phyloP scores from a whole-genome alignment of 2,113 vertebrate species.

The Rallus limicola region DNA sequence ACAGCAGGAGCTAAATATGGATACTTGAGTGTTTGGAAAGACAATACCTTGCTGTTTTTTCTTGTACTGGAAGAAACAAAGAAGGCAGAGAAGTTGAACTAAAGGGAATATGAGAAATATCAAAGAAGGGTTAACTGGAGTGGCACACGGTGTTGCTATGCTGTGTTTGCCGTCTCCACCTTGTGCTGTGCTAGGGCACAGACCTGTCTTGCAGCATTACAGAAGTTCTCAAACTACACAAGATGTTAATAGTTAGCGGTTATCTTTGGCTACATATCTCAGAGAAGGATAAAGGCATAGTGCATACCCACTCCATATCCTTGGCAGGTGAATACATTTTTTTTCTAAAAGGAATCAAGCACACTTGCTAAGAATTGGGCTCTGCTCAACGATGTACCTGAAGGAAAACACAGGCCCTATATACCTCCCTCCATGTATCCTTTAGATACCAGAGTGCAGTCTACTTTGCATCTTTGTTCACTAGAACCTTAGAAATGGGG shows the following conservation, averaged over 20 bases:
- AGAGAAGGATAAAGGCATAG: background rate
- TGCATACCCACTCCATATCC: background rate
- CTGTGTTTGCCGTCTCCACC: constrained; percentile 36
- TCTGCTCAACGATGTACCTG: background rate
- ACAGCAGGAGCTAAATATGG: constrained; percentile 56
- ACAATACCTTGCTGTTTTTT: constrained; percentile 20
- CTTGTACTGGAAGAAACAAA: background rate
- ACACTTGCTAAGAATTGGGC: background rate
- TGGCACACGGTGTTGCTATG: background rate
- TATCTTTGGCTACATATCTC: background rate
- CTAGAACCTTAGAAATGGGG: background rate
- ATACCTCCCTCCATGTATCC: rapidly evolving
- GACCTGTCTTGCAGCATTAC: constrained; percentile 64
- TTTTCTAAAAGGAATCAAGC: background rate
- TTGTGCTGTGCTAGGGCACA: background rate
- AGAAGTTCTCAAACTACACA: constrained; percentile 14
- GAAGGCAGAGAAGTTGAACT: background rate
- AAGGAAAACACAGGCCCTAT: background rate
- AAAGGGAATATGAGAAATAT: background rate
- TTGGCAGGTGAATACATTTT: background rate
- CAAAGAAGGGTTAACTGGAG: constrained; percentile 36
- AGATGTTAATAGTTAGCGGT: constrained; percentile 25
- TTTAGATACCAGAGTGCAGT: background rate
- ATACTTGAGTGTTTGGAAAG: constrained; percentile 33
- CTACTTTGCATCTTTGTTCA: background rate